A percentile compares a stretch with the other conserved stretches of the same genome.
These are phyloP conservation scores for Rhincodon typus DNA, from an alignment of 2,797 vertebrate genomes.

Conservation along the genomic window DNA sequence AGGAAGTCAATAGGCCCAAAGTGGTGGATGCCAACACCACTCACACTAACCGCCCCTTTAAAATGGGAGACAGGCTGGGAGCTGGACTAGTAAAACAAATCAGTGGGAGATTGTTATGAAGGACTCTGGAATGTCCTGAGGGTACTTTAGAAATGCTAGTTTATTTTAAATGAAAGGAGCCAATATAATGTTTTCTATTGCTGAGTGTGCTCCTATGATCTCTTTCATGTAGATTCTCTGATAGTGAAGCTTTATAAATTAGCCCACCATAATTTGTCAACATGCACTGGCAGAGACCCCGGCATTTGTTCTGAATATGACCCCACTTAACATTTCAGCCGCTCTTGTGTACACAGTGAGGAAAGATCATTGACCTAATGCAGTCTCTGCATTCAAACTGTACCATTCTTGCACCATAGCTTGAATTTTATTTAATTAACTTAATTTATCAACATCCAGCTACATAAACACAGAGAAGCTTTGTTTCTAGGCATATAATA, in stretches of 20 bases:
- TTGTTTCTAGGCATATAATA: not conserved
- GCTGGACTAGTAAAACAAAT: too few species aligned
- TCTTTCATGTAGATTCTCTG: not conserved
- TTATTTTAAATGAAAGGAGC: not conserved
- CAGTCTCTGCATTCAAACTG: not conserved
- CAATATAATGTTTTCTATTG: not conserved
- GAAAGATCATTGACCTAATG: not conserved
- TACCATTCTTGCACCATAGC: not conserved
- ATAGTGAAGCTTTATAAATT: not conserved
- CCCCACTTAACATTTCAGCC: not conserved
- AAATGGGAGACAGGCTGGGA: not conserved
- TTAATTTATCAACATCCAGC: not conserved
- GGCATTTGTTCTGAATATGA: not conserved
- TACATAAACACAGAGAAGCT: not conserved
- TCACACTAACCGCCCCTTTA: not conserved
- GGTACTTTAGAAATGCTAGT: not conserved
- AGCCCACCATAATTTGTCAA: not conserved
- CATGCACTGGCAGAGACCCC: not conserved
- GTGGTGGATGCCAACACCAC: not conserved
- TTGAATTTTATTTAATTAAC: slow-evolving; percentile 6
- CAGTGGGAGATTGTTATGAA: not conserved
- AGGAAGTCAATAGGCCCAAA: not conserved
- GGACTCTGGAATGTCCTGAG: not conserved
- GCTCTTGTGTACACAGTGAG: not conserved
- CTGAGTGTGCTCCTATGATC: not conserved